Evolutionary conservation across 2,888 invertebrate genomes (phyloP).

Genomic region (Lapara coniferarum): DNA sequence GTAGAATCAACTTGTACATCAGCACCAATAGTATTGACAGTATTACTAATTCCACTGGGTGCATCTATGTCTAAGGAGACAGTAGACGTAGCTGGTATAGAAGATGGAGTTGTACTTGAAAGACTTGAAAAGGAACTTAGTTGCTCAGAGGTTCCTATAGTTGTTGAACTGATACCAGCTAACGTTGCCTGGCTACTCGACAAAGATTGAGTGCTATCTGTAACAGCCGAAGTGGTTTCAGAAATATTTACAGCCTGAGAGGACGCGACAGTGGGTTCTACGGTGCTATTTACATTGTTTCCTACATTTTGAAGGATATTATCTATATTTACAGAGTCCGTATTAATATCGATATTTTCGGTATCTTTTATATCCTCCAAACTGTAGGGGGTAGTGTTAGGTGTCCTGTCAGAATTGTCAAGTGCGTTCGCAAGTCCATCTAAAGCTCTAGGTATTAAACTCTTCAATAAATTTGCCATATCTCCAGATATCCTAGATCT

Average conservation of each 20-base stretch:
- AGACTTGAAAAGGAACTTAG: constrained; percentile 33
- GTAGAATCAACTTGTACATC: constrained; percentile 43
- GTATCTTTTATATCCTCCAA: constrained; percentile 79
- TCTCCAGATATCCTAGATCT: constrained; percentile 79
- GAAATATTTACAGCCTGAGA: constrained; percentile 65
- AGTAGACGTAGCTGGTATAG: constrained; percentile 49
- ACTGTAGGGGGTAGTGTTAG: constrained; percentile 78
- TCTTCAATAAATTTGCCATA: constrained; percentile 78
- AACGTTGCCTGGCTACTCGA: constrained; percentile 55
- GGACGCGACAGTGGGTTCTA: constrained; percentile 47
- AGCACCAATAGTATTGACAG: constrained; percentile 36
- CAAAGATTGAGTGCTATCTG: constrained; percentile 48
- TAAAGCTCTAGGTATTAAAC: constrained; percentile 77
- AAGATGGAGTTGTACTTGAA: constrained; percentile 35
- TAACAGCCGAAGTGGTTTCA: constrained; percentile 43
- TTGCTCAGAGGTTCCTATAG: constrained; percentile 31
- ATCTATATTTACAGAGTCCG: constrained; percentile 47
- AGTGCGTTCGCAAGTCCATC: constrained; percentile 61
- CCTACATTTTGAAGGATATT: constrained; percentile 64
- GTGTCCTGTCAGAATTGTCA: constrained; percentile 63
- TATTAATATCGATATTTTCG: constrained; percentile 60
- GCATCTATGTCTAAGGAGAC: constrained; percentile 47
- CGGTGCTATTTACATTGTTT: constrained; percentile 67
- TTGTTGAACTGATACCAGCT: constrained; percentile 36
- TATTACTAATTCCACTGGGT: constrained; percentile 44